phyloP scores from a whole-genome alignment of 2,113 vertebrate genomes.

The Rhynchomys soricoides region DNA sequence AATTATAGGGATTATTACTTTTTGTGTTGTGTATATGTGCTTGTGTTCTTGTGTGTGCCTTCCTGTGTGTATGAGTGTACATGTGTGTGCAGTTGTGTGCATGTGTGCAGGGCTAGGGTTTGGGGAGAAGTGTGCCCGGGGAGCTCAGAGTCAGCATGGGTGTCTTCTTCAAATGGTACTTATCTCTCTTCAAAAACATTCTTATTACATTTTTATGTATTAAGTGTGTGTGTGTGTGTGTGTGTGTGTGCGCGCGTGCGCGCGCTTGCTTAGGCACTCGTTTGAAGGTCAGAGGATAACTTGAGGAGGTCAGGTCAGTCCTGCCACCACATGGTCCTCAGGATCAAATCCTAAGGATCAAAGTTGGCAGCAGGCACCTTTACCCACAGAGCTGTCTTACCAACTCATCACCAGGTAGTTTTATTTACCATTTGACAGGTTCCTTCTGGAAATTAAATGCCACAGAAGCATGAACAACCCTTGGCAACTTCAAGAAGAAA shows the following conservation, averaged over 20 bases:
- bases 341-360: not conserved
- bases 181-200: not conserved
- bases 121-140: not conserved
- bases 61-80: not conserved
- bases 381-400: not conserved
- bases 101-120: not conserved
- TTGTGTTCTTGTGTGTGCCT: not conserved
- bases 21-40: not conserved
- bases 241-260: rapidly evolving
- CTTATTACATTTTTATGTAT: not conserved
- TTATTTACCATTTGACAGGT: not conserved
- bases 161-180: not conserved
- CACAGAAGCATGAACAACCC: not conserved
- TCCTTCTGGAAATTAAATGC: not conserved
- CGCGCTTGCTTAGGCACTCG: not conserved
- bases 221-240: not conserved
- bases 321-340: too few species aligned
- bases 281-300: not conserved
- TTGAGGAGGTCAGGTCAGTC: not conserved
- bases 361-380: not conserved
- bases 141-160: not conserved
- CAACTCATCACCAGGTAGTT: not conserved
- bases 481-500: not conserved
- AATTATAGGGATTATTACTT: not conserved
- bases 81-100: too few species aligned